phyloP scores from a whole-genome alignment of 2,888 invertebrate genomes.

The Hipparchia sbordonii region DNA sequence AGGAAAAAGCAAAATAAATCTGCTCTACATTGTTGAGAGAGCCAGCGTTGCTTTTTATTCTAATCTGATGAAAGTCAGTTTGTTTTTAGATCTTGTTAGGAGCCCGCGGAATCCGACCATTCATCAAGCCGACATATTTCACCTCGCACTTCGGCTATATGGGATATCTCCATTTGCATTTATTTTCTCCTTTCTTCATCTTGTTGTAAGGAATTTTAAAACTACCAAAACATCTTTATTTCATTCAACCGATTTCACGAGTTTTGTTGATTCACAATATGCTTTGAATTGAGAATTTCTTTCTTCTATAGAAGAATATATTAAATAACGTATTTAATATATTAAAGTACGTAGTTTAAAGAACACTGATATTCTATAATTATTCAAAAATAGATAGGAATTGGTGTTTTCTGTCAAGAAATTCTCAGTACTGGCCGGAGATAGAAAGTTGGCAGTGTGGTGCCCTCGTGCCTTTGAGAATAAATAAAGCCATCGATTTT shows the following conservation, averaged over 20 bases:
- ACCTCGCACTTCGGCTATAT: conserved; percentile 62
- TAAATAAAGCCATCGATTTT: no score
- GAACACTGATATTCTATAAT: no score
- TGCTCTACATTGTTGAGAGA: conserved; percentile 27
- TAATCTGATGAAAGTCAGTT: conserved; percentile 46
- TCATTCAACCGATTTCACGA: conserved; percentile 5
- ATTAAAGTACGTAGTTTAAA: no score
- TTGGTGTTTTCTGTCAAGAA: no score
- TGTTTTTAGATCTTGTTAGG: conserved; percentile 74
- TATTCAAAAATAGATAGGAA: no score
- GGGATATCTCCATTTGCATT: conserved; percentile 70
- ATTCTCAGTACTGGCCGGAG: no score
- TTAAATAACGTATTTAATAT: no score
- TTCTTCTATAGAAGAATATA: no score
- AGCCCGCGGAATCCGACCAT: conserved; percentile 65
- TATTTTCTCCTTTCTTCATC: conserved; percentile 48
- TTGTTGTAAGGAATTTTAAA: conserved; percentile 61
- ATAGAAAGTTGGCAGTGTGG: no score
- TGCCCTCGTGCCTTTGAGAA: no score
- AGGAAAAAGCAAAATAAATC: conserved; percentile 20
- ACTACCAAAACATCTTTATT: conserved; percentile 60
- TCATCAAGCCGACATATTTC: conserved; percentile 70
- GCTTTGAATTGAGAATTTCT: background rate
- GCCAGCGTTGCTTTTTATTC: conserved; percentile 45
- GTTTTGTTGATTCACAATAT: background rate